These are phyloP conservation scores for Gasterosteus nipponicus DNA, from an alignment of 2,113 vertebrate genomes.

Conservation along the genomic window DNA sequence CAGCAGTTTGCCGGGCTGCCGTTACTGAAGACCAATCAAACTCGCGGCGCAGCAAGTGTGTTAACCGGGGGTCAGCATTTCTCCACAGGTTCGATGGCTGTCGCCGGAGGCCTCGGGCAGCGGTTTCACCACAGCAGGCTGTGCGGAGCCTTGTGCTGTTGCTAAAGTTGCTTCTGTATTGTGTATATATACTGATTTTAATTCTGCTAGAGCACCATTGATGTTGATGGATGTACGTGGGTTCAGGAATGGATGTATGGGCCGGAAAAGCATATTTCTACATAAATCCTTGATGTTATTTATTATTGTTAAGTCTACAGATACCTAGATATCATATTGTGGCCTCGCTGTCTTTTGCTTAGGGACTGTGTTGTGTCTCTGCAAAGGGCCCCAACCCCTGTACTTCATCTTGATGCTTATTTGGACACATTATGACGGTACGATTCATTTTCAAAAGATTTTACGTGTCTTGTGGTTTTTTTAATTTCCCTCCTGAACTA, in stretches of 20 bases:
- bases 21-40: slow-evolving; percentile 47
- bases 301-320: not conserved
- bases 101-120: slow-evolving; percentile 32
- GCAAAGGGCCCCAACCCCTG: not conserved
- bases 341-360: slow-evolving; percentile 1
- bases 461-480: not conserved
- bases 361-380: not conserved
- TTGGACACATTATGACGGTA: not conserved
- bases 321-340: not conserved
- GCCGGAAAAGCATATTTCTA: not conserved
- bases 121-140: slow-evolving; percentile 15
- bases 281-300: not conserved
- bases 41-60: slow-evolving; percentile 22
- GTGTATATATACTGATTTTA: not conserved
- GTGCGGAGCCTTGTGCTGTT: not conserved
- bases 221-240: not conserved
- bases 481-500: not conserved
- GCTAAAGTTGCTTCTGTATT: too few species aligned
- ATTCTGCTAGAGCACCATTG: not conserved
- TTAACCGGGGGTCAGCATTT: slow-evolving; percentile 50
- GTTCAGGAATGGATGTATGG: not conserved
- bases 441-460: not conserved
- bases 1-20: slow-evolving; percentile 52
- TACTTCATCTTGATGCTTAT: not conserved
- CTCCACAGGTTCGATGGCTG: slow-evolving; percentile 24